phyloP scores from a whole-genome alignment of 2,113 vertebrate genomes.

The Stigmatopora nigra region DNA sequence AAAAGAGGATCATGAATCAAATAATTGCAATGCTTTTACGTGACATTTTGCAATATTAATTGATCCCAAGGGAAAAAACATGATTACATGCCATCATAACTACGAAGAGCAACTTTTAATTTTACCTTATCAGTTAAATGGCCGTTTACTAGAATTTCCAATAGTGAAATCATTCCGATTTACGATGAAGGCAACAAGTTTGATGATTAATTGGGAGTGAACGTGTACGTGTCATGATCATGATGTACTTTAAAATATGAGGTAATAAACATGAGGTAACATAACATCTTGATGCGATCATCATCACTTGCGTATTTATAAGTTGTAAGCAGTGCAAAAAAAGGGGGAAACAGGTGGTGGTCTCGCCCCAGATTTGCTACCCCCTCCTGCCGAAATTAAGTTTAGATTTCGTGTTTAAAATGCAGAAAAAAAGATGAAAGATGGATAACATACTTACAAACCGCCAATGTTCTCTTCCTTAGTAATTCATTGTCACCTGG shows the following conservation, averaged over 20 bases:
- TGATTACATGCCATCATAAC: not conserved
- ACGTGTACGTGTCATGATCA: not conserved
- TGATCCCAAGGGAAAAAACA: not conserved
- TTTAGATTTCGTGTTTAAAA: not conserved
- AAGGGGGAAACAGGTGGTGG: not conserved
- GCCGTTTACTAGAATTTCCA: not conserved
- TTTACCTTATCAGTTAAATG: not conserved
- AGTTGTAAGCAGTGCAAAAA: not conserved
- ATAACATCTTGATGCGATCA: not conserved
- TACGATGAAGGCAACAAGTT: not conserved
- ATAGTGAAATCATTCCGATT: not conserved
- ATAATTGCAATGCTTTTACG: not conserved
- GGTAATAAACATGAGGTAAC: constrained; percentile 2
- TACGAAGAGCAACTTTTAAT: not conserved
- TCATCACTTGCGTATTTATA: not conserved
- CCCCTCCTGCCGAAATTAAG: too few species aligned
- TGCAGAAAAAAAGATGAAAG: fast-evolving
- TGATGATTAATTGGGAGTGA: not conserved
- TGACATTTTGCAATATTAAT: not conserved
- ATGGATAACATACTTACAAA: constrained; percentile 6
- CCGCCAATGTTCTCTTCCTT: not conserved
- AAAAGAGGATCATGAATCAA: not conserved
- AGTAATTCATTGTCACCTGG: not conserved
- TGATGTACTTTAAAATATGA: constrained; percentile 1
- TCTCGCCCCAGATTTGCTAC: not conserved